These are phyloP conservation scores for Lasioglossum malachurum DNA, from an alignment of 2,888 invertebrate genomes.

Conservation along the genomic window DNA sequence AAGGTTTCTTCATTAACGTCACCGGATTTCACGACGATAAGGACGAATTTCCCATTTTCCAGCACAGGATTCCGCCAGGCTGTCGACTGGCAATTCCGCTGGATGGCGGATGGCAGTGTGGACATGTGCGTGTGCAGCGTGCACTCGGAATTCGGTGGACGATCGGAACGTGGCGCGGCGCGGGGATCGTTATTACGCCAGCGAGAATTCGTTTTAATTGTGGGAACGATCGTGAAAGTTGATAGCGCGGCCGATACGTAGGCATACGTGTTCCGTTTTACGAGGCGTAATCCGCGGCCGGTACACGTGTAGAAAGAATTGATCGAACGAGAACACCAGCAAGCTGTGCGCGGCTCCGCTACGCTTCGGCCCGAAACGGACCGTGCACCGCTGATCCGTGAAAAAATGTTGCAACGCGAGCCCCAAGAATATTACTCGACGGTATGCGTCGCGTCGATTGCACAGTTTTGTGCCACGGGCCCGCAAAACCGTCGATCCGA, in stretches of 20 bases:
- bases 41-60: constrained; percentile 17
- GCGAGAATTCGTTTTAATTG: constrained; percentile 58
- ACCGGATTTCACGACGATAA: constrained; percentile 6
- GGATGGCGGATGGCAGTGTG: background rate
- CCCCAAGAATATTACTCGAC: background rate
- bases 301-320: constrained; percentile 46
- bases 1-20: constrained; percentile 31
- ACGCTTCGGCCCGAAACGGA: background rate
- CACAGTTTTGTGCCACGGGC: background rate
- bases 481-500: background rate
- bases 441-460: background rate
- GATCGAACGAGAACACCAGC: constrained; percentile 31
- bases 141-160: constrained; percentile 31
- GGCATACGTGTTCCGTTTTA: constrained; percentile 37
- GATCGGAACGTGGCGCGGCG: background rate
- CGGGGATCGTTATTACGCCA: constrained; percentile 45
- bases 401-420: constrained; percentile 10
- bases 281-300: constrained; percentile 41
- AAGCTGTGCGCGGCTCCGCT: background rate
- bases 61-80: constrained; percentile 7
- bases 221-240: constrained; percentile 48
- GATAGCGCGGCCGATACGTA: constrained; percentile 41
- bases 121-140: background rate
- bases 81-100: constrained; percentile 20
- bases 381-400: background rate